Conservation (phyloP, 2,113 vertebrate species). For the Panthera tigris region DNA sequence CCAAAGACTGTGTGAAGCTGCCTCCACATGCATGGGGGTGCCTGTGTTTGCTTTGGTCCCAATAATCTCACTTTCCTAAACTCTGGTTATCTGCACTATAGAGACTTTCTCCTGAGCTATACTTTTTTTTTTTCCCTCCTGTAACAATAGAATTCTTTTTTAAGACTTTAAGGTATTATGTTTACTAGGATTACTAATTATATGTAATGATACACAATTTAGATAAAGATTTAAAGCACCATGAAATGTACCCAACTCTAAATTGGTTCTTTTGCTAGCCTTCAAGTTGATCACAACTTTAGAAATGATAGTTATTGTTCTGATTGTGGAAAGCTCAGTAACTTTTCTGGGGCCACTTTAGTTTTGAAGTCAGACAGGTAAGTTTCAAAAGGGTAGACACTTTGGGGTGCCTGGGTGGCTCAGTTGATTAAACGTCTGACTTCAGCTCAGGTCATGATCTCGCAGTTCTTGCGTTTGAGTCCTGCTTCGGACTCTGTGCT, state of each 20-base stretch:
- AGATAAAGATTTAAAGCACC: slow-evolving; percentile 32
- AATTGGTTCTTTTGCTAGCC: slow-evolving; percentile 11
- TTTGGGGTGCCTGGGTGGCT: too few relatives aligned
- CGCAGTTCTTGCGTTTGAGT: too few relatives aligned
- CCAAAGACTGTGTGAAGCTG: slow-evolving; percentile 27
- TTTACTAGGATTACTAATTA: slow-evolving; percentile 70
- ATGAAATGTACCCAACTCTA: slow-evolving; percentile 37
- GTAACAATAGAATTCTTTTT: slow-evolving; percentile 55
- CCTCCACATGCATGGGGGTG: neutral
- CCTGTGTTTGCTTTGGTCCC: neutral
- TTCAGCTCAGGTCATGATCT: too few relatives aligned
- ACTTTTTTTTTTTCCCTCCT: neutral
- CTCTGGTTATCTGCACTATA: neutral
- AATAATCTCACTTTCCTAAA: slow-evolving; percentile 15
- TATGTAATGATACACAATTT: slow-evolving; percentile 58
- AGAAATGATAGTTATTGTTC: slow-evolving; percentile 1
- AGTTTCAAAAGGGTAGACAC: neutral
- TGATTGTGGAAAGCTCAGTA: neutral
- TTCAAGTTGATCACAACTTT: neutral
- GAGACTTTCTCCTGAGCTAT: neutral
- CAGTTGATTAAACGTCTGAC: too few relatives aligned
- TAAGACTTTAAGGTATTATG: neutral
- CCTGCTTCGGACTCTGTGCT: too few relatives aligned
- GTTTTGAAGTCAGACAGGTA: neutral
- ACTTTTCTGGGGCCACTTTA: neutral